Evolutionary conservation across 2,888 invertebrate genomes (phyloP), one percentile per base, ranked within the genome.

Genomic region (Protonemura montana): DNA sequence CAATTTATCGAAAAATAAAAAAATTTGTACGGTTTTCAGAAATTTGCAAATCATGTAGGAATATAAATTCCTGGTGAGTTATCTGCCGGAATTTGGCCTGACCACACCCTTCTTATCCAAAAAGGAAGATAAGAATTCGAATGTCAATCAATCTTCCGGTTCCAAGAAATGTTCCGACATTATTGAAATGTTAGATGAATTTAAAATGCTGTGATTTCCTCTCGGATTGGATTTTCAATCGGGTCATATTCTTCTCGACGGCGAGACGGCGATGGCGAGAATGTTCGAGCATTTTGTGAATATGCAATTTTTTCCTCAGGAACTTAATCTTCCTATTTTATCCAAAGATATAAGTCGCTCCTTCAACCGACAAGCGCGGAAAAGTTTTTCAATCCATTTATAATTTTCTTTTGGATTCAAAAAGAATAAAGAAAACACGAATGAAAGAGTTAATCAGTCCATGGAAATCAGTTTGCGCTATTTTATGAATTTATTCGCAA

Each of bases 271-370:
- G 5, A 3, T 35, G 21, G 13, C 59, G 59, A 59, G 21, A 59
- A 59, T 59, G 21, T 59, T 59, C 2, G 13, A 59, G 21, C 59
- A 59, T 59, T 59, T 59, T 59, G 59, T 59, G 30, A 83, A 41
- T 81, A 29, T 83, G 42, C 42, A 41, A 27, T 83, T 83, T 83
- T n/a, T 28, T 25, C 35, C 42, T 29, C 25, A 5, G 83, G n/a
- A 83, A 27, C 83, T 83, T 29, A 83, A 29, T 83, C 42, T 29
- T 83, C 26, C 30, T 83, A 41, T 26, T 27, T 29, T 82, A 82
- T 27, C 59, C 21, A 21, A 59, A 59, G 59, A 59, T 59, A 59
- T 10, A 59, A 59, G 59, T 59, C 59, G 59, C 13, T 59, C 59
- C 59, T 59, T 59, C 59, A 59, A 59, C 59, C 59, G 21, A 21